A percentile compares a stretch with the other conserved stretches of the same genome.
Evolutionary conservation across 2,113 vertebrate species (phyloP).

Genomic region (Semnopithecus entellus): DNA sequence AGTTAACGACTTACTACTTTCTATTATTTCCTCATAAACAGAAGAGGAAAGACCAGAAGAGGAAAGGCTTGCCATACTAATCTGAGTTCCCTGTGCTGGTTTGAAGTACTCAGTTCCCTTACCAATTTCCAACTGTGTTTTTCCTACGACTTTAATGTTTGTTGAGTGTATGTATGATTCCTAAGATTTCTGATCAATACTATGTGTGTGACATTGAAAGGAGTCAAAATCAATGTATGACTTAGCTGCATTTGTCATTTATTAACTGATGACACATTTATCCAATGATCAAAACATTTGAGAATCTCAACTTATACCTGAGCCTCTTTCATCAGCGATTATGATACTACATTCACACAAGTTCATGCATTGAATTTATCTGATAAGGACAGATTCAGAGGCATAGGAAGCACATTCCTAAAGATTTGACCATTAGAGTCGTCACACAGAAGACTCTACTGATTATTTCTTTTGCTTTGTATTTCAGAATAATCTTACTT

Average conservation of each 20-base stretch:
- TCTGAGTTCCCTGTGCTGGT: neutral
- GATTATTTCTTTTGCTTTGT: neutral
- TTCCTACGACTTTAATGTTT: neutral
- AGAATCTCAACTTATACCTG: neutral
- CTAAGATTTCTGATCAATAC: neutral
- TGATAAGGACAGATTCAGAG: neutral
- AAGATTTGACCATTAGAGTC: neutral
- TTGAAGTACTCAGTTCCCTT: neutral
- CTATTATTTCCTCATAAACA: neutral
- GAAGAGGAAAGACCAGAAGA: neutral
- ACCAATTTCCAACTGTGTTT: neutral
- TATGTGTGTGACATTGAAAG: neutral
- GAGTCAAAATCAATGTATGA: neutral
- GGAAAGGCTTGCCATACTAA: neutral
- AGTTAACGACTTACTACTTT: neutral
- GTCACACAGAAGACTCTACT: neutral
- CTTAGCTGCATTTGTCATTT: neutral
- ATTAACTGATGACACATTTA: conserved; percentile 26
- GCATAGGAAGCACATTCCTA: neutral
- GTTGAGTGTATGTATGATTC: neutral
- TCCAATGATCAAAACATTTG: conserved; percentile 13
- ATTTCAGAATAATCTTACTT: neutral
- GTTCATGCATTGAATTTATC: neutral
- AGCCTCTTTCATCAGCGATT: neutral
- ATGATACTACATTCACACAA: neutral